phyloP scores from a whole-genome alignment of 2,888 invertebrate species.

The Euproctis similis region DNA sequence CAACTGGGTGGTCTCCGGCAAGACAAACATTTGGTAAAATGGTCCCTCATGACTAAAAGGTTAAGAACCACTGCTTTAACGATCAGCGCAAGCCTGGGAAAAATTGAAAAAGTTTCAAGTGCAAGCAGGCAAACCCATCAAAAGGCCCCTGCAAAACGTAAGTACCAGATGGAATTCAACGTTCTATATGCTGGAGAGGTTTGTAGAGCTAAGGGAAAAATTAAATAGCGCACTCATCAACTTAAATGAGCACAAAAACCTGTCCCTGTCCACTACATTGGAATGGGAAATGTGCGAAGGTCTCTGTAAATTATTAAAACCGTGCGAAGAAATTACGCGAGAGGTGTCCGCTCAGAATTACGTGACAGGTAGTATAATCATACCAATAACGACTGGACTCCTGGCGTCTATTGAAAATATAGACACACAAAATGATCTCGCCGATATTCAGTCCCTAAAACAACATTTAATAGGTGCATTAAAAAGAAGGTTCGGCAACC shows the following conservation, averaged over 20 bases:
- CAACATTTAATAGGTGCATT: constrained; percentile 1
- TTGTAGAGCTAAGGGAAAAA: constrained; percentile 1
- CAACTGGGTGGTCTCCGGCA: no score
- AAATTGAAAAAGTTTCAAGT: constrained; percentile 14
- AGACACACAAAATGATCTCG: no score
- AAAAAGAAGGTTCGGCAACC: not conserved
- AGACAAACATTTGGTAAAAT: no score
- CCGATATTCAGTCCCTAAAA: not conserved
- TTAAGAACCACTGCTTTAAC: no score
- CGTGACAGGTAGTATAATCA: constrained; percentile 8
- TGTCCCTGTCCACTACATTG: not conserved
- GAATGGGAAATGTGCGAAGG: not conserved
- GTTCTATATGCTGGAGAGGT: not conserved
- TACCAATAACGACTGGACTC: not conserved
- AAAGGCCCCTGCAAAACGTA: not conserved
- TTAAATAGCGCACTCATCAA: not conserved
- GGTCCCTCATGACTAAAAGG: no score
- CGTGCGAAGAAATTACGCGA: constrained; percentile 3
- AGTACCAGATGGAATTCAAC: not conserved
- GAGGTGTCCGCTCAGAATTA: constrained; percentile 6
- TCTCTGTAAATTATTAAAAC: not conserved
- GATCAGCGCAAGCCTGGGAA: no score
- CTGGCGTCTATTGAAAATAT: not conserved
- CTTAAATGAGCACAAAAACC: no score
- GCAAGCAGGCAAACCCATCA: constrained; percentile 9